Conservation (phyloP, 2,888 invertebrate species). For the Ypsolopha scabrella region DNA sequence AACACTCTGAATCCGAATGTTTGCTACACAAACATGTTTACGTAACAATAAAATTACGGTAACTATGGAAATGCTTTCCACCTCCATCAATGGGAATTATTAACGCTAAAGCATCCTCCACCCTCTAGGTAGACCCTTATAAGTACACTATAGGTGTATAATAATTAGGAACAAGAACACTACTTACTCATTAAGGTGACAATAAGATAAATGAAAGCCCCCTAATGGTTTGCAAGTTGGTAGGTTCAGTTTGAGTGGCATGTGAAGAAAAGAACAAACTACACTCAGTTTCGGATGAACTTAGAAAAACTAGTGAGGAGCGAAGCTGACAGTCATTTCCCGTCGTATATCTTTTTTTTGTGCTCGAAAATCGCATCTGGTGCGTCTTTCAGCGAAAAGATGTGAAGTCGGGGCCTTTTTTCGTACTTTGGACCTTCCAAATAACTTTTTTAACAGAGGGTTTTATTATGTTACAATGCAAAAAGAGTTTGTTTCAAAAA, state of each 20-base stretch:
- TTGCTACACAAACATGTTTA: slow-evolving; percentile 6
- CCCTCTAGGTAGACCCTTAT: not conserved
- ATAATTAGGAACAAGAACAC: not conserved
- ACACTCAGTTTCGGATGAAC: slow-evolving; percentile 8
- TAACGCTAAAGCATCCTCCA: not conserved
- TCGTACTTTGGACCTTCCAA: not conserved
- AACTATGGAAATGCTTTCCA: not conserved
- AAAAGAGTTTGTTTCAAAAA: not conserved
- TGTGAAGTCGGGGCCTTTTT: slow-evolving; percentile 23
- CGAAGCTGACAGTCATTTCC: slow-evolving; percentile 54
- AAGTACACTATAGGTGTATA: not conserved
- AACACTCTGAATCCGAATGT: slow-evolving; percentile 21
- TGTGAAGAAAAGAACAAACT: slow-evolving; percentile 3
- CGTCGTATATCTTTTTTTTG: slow-evolving; percentile 53
- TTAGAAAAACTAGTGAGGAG: slow-evolving; percentile 47
- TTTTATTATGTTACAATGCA: not conserved
- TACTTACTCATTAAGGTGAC: not conserved
- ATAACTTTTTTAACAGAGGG: not conserved
- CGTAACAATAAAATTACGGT: slow-evolving; percentile 7
- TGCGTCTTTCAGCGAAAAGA: slow-evolving; percentile 21
- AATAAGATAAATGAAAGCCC: slow-evolving; percentile 1
- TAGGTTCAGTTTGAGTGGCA: not conserved
- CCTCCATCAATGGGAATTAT: not conserved
- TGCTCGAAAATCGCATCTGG: slow-evolving; percentile 57
- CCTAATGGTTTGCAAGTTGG: not conserved